phyloP scores from a whole-genome alignment of 37 sponge, comb jelly and placozoan genomes.

The Amphimedon queenslandica region DNA sequence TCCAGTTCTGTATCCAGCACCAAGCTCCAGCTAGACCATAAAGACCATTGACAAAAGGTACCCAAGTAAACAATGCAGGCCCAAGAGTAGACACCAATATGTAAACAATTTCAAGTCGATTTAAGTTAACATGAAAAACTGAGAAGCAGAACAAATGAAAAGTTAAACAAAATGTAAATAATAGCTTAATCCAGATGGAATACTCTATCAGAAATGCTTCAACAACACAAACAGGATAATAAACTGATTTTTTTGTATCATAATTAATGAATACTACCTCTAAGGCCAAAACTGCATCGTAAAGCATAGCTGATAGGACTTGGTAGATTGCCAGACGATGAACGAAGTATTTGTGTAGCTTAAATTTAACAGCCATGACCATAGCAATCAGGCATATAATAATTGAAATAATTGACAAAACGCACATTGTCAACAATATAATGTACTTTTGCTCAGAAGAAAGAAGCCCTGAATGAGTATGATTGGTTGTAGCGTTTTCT shows the following conservation, averaged over 20 bases:
- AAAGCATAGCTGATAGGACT: background rate
- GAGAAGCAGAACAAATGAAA: background rate
- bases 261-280: background rate
- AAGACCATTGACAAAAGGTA: background rate
- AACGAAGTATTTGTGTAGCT: background rate
- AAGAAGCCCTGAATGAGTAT: no score
- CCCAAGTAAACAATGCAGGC: background rate
- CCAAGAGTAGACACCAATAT: background rate
- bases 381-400: no score
- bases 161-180: background rate
- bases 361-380: no score
- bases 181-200: background rate
- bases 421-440: no score
- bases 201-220: background rate
- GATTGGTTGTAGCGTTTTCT: no score
- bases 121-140: background rate
- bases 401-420: no score
- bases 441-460: no score
- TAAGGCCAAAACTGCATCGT: background rate
- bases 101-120: background rate
- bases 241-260: background rate
- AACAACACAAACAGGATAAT: background rate
- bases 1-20: slow-evolving; percentile 8
- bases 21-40: slow-evolving; percentile 15
- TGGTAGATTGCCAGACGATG: background rate